Conservation (phyloP, 2,113 vertebrate genomes). For the Etheostoma spectabile region DNA sequence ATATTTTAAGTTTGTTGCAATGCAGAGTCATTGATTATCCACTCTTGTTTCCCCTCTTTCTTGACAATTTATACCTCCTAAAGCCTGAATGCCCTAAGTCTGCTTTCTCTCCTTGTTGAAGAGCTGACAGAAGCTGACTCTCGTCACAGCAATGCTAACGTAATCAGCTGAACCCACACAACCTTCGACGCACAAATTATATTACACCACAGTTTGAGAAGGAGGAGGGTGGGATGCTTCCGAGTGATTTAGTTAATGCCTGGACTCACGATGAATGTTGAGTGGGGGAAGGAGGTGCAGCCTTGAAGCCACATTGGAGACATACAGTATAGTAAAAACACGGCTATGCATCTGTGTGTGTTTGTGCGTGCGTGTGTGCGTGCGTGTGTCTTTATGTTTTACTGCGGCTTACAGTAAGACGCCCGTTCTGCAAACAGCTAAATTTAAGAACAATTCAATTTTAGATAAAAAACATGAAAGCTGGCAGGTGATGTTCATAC, state of each 20-base stretch:
- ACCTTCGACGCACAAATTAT: slow-evolving; percentile 82
- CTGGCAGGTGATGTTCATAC: slow-evolving; percentile 31
- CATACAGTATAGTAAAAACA: slow-evolving; percentile 8
- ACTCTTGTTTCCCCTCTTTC: neutral
- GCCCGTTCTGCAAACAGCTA: neutral
- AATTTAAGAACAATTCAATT: slow-evolving; percentile 3
- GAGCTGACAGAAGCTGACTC: slow-evolving; percentile 69
- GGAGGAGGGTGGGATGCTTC: slow-evolving; percentile 66
- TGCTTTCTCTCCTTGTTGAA: slow-evolving; percentile 61
- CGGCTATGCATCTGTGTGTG: neutral
- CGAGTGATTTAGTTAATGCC: slow-evolving; percentile 77
- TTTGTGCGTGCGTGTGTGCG: neutral
- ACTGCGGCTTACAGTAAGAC: slow-evolving; percentile 30
- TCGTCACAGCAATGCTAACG: slow-evolving; percentile 71
- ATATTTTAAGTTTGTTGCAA: neutral
- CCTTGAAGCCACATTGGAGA: slow-evolving; percentile 50
- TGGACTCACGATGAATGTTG: slow-evolving; percentile 27
- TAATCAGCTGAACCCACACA: slow-evolving; percentile 77
- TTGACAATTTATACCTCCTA: neutral
- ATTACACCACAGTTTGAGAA: slow-evolving; percentile 75
- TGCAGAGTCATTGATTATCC: slow-evolving; percentile 2
- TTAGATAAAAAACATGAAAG: slow-evolving; percentile 44
- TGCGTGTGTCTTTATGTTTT: slow-evolving; percentile 28
- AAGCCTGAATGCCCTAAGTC: slow-evolving; percentile 10
- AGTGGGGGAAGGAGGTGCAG: slow-evolving; percentile 44